These are phyloP conservation scores for Rhabdornis inornatus DNA, from an alignment of 2,113 vertebrate species.

Conservation along the genomic window DNA sequence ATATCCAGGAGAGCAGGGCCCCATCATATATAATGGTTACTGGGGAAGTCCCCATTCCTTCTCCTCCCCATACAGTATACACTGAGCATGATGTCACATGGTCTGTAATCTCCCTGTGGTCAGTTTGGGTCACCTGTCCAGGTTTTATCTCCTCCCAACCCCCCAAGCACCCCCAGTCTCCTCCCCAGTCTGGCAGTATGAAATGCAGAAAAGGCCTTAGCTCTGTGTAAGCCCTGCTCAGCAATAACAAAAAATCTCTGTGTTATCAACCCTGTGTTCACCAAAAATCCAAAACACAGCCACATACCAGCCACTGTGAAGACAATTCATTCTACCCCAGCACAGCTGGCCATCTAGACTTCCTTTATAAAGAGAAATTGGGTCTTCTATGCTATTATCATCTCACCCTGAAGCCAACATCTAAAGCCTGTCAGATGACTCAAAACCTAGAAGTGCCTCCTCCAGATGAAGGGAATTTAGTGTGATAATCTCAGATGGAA, in stretches of 20 bases:
- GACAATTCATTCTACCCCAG: background rate
- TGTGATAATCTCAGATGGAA: background rate
- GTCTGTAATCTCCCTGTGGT: background rate
- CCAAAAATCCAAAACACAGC: background rate
- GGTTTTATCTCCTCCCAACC: background rate
- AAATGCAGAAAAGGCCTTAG: background rate
- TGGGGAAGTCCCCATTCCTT: background rate
- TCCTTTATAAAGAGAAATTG: background rate
- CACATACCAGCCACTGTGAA: background rate
- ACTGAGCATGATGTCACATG: too few relatives aligned
- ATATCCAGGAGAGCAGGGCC: background rate
- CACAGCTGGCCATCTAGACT: background rate
- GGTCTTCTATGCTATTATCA: background rate
- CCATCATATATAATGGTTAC: background rate
- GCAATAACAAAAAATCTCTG: background rate
- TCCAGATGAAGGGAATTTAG: background rate
- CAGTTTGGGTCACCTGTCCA: background rate
- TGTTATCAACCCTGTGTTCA: background rate
- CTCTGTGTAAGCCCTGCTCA: background rate
- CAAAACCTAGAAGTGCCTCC: background rate
- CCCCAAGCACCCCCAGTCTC: background rate
- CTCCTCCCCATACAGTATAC: rapidly evolving
- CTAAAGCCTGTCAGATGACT: background rate
- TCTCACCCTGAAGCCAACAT: background rate
- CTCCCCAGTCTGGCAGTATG: rapidly evolving